These are phyloP conservation scores for Carabus problematicus DNA, from an alignment of 2,888 invertebrate species.

Conservation along the genomic window DNA sequence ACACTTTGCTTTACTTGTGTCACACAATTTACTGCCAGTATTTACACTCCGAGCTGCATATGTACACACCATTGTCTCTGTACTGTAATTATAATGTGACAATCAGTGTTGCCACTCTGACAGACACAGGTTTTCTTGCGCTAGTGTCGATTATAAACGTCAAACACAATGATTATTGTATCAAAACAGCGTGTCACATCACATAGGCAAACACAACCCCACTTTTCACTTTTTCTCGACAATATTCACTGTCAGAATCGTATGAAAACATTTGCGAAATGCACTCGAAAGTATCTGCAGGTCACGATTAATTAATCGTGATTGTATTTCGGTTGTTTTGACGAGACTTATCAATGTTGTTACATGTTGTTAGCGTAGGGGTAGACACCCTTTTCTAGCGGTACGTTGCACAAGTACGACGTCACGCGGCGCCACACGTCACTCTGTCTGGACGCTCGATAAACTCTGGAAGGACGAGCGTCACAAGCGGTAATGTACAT, in stretches of 20 bases:
- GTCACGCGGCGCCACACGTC: constrained; percentile 56
- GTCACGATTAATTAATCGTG: no score
- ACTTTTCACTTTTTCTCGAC: no score
- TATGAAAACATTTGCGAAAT: no score
- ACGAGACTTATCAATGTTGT: constrained; percentile 14
- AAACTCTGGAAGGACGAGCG: constrained; percentile 42
- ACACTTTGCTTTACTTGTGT: no score
- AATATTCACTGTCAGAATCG: no score
- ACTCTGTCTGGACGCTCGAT: constrained; percentile 53
- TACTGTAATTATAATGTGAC: no score
- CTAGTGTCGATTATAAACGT: constrained; percentile 32
- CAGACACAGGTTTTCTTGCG: no score
- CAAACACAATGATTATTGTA: constrained; percentile 36
- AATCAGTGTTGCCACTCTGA: no score
- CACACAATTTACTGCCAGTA: no score
- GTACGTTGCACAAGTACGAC: constrained; percentile 51
- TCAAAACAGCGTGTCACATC: constrained; percentile 37
- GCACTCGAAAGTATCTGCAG: no score
- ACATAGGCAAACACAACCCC: constrained; percentile 39
- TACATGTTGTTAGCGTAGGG: constrained; percentile 52
- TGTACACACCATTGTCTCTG: no score
- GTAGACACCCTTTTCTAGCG: constrained; percentile 57
- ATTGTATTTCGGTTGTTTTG: not conserved
- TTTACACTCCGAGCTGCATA: no score
- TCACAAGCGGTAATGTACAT: constrained; percentile 6